Conservation (phyloP, 2,113 vertebrate genomes). For the Cryptotis parvus region DNA sequence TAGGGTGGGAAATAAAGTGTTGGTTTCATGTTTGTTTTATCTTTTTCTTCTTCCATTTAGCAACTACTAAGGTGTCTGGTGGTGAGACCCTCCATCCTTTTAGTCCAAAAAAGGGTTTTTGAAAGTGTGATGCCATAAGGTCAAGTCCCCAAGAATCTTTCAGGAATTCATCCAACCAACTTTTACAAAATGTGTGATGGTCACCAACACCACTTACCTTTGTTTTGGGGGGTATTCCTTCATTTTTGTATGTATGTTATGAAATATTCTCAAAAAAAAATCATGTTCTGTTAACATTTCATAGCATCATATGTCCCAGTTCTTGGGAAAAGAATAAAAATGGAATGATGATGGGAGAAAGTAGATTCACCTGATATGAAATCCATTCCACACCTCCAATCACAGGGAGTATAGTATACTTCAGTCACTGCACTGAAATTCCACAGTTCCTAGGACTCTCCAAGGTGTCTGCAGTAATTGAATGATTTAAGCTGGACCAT, state of each 20-base stretch:
- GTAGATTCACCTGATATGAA: not conserved
- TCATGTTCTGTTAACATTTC: too few relatives aligned
- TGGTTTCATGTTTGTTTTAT: not conserved
- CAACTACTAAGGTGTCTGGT: not conserved
- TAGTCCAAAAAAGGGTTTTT: not conserved
- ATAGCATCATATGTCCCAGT: not conserved
- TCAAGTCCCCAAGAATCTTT: not conserved
- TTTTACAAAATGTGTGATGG: not conserved
- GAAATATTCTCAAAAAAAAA: too few relatives aligned
- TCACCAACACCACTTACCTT: not conserved
- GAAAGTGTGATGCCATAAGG: not conserved
- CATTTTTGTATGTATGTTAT: not conserved
- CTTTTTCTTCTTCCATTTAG: not conserved
- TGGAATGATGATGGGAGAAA: not conserved
- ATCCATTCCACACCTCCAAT: not conserved
- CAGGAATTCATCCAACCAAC: not conserved
- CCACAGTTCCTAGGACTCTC: too few relatives aligned
- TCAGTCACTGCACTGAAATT: too few relatives aligned
- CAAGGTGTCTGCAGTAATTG: too few relatives aligned
- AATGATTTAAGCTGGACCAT: not conserved
- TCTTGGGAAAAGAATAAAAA: not conserved
- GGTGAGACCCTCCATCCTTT: not conserved
- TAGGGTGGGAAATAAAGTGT: not conserved
- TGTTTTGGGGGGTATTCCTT: not conserved
- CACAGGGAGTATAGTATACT: too few relatives aligned